A percentile compares a stretch with the other conserved stretches of the same genome.
Evolutionary conservation across 2,888 invertebrate species (phyloP).

Genomic region (Rhagonycha fulva): DNA sequence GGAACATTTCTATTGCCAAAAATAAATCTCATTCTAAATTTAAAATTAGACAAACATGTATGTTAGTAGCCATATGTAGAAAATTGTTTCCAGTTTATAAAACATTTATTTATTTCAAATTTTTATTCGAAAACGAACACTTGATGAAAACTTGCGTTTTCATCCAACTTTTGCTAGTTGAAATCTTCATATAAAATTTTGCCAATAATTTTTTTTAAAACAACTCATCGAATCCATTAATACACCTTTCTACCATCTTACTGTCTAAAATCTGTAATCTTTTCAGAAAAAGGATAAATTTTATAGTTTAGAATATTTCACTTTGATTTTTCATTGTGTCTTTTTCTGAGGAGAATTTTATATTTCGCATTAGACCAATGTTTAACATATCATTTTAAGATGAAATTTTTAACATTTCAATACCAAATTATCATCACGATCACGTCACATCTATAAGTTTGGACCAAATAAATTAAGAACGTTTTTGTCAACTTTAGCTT

Average conservation of each 20-base stretch:
- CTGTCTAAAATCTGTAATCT: constrained; percentile 7
- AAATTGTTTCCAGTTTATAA: constrained; percentile 32
- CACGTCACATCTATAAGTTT: constrained; percentile 16
- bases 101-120: constrained; percentile 46
- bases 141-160: constrained; percentile 3
- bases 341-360: constrained; percentile 16
- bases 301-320: not conserved
- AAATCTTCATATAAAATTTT: constrained; percentile 46
- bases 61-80: constrained; percentile 49
- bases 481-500: constrained; percentile 10
- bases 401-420: constrained; percentile 19
- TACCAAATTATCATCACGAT: constrained; percentile 19
- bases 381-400: constrained; percentile 44
- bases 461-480: constrained; percentile 22
- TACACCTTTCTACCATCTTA: not conserved
- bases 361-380: constrained; percentile 38
- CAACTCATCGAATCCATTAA: not conserved
- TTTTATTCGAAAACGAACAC: constrained; percentile 36
- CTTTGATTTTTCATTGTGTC: not conserved
- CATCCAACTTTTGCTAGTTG: constrained; percentile 19
- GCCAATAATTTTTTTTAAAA: constrained; percentile 47
- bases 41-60: constrained; percentile 46
- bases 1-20: constrained; percentile 47
- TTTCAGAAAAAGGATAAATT: constrained; percentile 12
- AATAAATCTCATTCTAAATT: constrained; percentile 49